Conservation (phyloP, 2,797 vertebrate species). For the Loriculus beryllinus region DNA sequence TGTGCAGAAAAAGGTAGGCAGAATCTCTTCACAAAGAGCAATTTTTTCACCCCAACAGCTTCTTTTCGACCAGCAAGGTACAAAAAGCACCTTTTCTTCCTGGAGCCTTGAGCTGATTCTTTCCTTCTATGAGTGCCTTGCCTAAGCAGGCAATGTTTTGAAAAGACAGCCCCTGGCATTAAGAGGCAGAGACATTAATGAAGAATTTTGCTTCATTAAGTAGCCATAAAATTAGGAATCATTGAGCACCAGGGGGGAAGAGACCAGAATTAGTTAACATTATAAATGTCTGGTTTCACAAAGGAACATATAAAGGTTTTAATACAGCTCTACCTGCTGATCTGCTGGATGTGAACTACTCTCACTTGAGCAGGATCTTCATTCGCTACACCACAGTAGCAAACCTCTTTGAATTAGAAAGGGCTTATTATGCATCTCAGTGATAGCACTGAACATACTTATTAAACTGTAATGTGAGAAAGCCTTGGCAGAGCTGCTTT, state of each 20-base stretch:
- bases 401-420: not conserved
- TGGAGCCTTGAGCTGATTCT: not conserved
- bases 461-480: not conserved
- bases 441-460: not conserved
- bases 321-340: constrained; percentile 1
- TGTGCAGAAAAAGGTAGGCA: not conserved
- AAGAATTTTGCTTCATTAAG: constrained; percentile 37
- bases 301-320: not conserved
- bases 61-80: not conserved
- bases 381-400: not conserved
- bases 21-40: not conserved
- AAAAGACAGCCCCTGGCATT: not conserved
- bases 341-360: not conserved
- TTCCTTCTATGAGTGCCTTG: not conserved
- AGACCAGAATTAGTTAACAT: constrained; percentile 14
- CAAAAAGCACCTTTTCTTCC: not conserved
- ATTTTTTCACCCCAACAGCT: not conserved
- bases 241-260: not conserved
- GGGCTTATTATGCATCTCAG: not conserved
- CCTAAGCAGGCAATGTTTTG: not conserved
- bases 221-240: constrained; percentile 32
- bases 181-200: not conserved
- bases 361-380: not conserved
- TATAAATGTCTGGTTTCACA: constrained; percentile 43
- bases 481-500: not conserved